Evolutionary conservation across 1,140 invertebrate species (phyloP).

Genomic region (Mycetomoellerius zeteki): DNA sequence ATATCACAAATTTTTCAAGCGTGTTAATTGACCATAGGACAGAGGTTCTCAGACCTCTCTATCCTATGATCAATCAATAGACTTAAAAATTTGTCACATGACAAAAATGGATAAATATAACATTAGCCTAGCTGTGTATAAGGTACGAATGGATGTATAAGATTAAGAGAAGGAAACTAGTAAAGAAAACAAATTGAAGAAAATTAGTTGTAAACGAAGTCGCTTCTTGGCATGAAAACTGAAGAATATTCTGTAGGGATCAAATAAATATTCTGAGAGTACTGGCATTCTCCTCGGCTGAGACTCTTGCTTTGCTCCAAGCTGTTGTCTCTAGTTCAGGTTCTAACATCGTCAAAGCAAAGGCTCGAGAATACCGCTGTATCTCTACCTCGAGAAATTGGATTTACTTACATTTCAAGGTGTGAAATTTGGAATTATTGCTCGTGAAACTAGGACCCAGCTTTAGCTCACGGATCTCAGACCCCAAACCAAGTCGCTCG

Average conservation of each 20-base stretch:
- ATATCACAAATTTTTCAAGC: too few relatives aligned
- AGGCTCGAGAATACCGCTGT: neutral
- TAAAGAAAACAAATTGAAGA: too few relatives aligned
- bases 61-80: too few relatives aligned
- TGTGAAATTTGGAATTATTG: slow-evolving; percentile 93
- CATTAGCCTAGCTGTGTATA: too few relatives aligned
- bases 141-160: too few relatives aligned
- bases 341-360: neutral
- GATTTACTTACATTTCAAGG: slow-evolving; percentile 93
- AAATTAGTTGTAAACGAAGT: too few relatives aligned
- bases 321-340: neutral
- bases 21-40: too few relatives aligned
- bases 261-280: neutral
- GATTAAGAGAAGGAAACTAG: too few relatives aligned
- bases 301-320: neutral
- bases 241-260: neutral
- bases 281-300: neutral
- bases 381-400: neutral
- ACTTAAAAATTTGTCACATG: too few relatives aligned
- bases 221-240: too few relatives aligned
- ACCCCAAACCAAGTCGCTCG: slow-evolving; percentile 92
- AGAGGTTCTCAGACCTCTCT: too few relatives aligned
- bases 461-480: slow-evolving; percentile 93
- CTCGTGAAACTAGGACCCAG: slow-evolving; percentile 93
- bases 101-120: too few relatives aligned